Base-by-base conservation (phyloP, 2,113 vertebrate genomes). In the Ictidomys tridecemlineatus region DNA sequence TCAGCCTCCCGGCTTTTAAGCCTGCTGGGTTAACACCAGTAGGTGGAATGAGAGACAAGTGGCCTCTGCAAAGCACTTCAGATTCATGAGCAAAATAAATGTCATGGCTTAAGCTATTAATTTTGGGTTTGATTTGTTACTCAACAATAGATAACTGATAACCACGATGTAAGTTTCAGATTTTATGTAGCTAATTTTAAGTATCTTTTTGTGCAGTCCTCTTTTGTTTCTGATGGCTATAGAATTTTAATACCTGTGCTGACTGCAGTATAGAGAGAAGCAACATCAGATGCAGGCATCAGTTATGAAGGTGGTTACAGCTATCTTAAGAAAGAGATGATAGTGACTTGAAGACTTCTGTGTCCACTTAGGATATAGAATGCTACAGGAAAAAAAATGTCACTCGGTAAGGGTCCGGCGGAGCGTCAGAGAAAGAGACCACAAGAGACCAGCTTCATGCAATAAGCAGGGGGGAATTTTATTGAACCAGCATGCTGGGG, bases 161-260 rank as follows among this genome's bases (percentile, higher is more conserved):
- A 37, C 32, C 42, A 22, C 70, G n/a, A 86, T 26, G 80, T 82
- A 63, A 56, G 42, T 67, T 79, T 94, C 56, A 78, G 63, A 63
- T 89, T 91, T 87, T 96, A 58, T 30, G 30, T 34, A 94, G 80
- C 45, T 92, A 70, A 58, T 63, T 91, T 91, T 37, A 94, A 72
- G 72, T 72, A 67, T 80, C 65, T 89, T 78, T 42, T 45, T 92
- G 63, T 93, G 11, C 34, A n/a, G 26, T 69, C 5, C 32, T 17
- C 24, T 70, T 67, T 89, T 39, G 53, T 89, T 89, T 95, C 78
- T 70, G 9, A 77, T 91, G 65, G 45, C 58, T 56, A 85, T 4
- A 83, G 56, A 89, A 73, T 88, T 84, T 93, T 37, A 86, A 32
- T 73, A 39, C 28, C 51, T 90, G 22, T 1, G 2, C 67, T 48